A percentile compares a stretch with the other conserved stretches of the same genome.
These are phyloP conservation scores for Ophthalmolycus amberensis DNA, from an alignment of 2,113 vertebrate genomes.

Conservation along the genomic window DNA sequence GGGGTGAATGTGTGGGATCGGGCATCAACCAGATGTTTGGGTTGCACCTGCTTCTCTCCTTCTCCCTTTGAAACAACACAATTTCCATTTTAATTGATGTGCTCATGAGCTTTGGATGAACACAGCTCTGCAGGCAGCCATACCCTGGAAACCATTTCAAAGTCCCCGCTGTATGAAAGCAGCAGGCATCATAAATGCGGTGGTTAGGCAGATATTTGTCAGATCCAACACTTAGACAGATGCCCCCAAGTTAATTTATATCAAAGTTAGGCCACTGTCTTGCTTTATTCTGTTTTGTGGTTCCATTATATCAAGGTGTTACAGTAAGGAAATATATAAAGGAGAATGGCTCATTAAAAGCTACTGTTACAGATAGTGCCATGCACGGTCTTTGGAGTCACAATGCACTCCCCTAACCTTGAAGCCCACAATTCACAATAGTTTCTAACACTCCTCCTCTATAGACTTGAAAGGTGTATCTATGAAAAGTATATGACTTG, in stretches of 20 bases:
- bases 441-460: background rate
- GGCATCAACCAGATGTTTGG: constrained; percentile 78
- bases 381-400: constrained; percentile 35
- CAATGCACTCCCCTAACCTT: constrained; percentile 42
- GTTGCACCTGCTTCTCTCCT: constrained; percentile 65
- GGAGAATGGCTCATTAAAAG: background rate
- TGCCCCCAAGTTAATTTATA: constrained; percentile 48
- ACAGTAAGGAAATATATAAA: background rate
- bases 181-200: constrained; percentile 53
- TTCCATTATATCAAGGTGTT: constrained; percentile 2
- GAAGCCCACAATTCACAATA: background rate
- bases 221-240: constrained; percentile 37
- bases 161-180: constrained; percentile 52
- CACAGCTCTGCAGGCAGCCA: constrained; percentile 46
- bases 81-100: constrained; percentile 78
- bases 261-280: constrained; percentile 11
- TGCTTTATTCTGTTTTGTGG: constrained; percentile 16
- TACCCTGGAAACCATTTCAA: constrained; percentile 65
- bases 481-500: background rate
- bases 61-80: constrained; percentile 51
- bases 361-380: background rate
- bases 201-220: constrained; percentile 55
- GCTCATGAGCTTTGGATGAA: constrained; percentile 67
- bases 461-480: background rate
- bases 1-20: constrained; percentile 59